Percentiles rank a stretch among this genome's conserved stretches.
These are phyloP conservation scores for Prorops nasuta DNA, from an alignment of 1,140 invertebrate genomes.

Conservation along the genomic window DNA sequence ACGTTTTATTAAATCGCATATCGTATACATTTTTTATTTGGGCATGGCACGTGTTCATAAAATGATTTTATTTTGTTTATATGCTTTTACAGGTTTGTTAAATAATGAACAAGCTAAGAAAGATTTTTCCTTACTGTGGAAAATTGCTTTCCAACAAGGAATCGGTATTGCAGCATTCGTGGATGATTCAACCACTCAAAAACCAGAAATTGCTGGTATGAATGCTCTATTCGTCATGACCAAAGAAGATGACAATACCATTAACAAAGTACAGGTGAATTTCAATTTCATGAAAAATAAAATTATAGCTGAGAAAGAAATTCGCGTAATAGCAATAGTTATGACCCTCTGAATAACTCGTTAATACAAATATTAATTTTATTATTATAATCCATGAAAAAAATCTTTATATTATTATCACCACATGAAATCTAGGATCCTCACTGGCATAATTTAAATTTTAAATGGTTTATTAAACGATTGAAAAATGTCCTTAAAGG, in stretches of 20 bases:
- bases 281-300: not conserved
- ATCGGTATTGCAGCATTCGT: constrained; percentile 34
- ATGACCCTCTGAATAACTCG: too few species aligned
- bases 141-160: constrained; percentile 25
- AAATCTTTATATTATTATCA: too few species aligned
- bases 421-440: too few species aligned
- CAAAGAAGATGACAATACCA: constrained; percentile 20
- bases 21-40: too few species aligned
- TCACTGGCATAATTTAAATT: too few species aligned
- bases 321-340: not conserved
- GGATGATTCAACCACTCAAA: constrained; percentile 25
- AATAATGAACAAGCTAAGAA: constrained; percentile 25
- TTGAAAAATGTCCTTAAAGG: too few species aligned
- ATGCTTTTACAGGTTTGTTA: constrained; percentile 25
- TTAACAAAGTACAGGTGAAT: not conserved
- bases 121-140: constrained; percentile 28
- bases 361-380: too few species aligned
- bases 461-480: too few species aligned
- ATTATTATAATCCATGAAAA: too few species aligned
- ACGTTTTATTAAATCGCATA: too few species aligned
- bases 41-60: too few species aligned
- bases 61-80: not conserved
- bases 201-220: constrained; percentile 34
- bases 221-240: constrained; percentile 29
- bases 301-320: not conserved